Evolutionary conservation across 2,113 vertebrate genomes (phyloP), one percentile per base, ranked within the genome.

Genomic region (Bagarius yarrelli): DNA sequence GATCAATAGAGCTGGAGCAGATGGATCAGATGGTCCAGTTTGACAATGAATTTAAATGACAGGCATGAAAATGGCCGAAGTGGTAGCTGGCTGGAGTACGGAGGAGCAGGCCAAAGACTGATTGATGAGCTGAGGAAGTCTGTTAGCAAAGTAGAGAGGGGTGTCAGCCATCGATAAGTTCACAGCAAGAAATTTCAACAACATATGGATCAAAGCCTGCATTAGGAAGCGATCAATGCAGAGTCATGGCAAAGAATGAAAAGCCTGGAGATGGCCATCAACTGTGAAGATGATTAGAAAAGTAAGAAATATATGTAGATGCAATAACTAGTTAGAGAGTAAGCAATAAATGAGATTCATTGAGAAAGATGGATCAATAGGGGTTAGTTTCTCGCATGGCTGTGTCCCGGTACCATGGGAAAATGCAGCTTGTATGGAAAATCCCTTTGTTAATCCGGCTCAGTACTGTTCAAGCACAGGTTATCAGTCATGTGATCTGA

Each of bases 1-100:
- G 78, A 87, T 88, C 87, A 87, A 86, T 88, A 81, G 47, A 30
- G 61, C 70, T 60, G 78, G 81, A 76, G 64, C 71, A 85, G 83
- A 84, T 76, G 25, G 85, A 81, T 85, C 74, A 50, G 61, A 53
- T 19, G 11, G 56, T 56, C 83, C 78, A 85, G 87, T 85, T 81
- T 86, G 80, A 87, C 76, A 82, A 64, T 80, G 81, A 88, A 56
- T 83, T 85, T 69, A 85, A 82, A 72, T 83, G 85, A 83, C 81
- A 83, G 79, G 34, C 71, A 70, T 84, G 73, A 82, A 84, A 86
- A 87, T 85, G 63, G 78, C 76, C 83, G 34, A 76, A 86, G 59
- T 69, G 59, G 76, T 69, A 50, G 60, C 44, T 36, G 23, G 50
- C 47, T 61, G 79, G 73, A 78, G 83, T 60, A 63, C 34, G 80